Percentiles rank a stretch among this genome's conserved stretches.
Conservation (phyloP, 92 coral and sea anemone species). For the Epizoanthus illoricatus region DNA sequence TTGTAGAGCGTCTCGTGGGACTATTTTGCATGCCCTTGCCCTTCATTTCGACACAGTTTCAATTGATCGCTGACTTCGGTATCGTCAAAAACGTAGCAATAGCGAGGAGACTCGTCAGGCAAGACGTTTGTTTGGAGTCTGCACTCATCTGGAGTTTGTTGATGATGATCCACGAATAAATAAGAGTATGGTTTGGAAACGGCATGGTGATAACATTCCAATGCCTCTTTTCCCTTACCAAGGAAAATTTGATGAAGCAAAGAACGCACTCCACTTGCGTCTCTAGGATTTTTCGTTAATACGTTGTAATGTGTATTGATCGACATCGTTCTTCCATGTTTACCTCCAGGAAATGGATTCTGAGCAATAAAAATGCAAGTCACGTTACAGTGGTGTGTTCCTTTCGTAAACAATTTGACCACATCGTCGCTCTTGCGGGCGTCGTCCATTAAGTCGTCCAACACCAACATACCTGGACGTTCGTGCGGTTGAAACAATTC, state of each 20-base stretch:
- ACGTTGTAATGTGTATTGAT: background rate
- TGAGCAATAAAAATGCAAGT: background rate
- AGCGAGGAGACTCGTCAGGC: background rate
- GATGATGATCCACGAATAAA: background rate
- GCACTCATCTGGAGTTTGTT: background rate
- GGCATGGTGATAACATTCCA: background rate
- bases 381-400: background rate
- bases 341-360: background rate
- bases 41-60: no score
- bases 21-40: no score
- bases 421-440: background rate
- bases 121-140: background rate
- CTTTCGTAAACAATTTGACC: background rate
- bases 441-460: constrained; percentile 10
- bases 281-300: background rate
- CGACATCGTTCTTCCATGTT: background rate
- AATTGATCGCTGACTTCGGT: no score
- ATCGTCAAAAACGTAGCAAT: no score
- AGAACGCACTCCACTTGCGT: background rate
- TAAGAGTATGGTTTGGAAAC: background rate
- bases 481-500: background rate
- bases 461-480: background rate
- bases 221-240: background rate
- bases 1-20: no score
- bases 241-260: background rate